Evolutionary conservation across 2,888 invertebrate species (phyloP), one percentile per base, ranked within the genome.

Genomic region (Ophioninae sp.): DNA sequence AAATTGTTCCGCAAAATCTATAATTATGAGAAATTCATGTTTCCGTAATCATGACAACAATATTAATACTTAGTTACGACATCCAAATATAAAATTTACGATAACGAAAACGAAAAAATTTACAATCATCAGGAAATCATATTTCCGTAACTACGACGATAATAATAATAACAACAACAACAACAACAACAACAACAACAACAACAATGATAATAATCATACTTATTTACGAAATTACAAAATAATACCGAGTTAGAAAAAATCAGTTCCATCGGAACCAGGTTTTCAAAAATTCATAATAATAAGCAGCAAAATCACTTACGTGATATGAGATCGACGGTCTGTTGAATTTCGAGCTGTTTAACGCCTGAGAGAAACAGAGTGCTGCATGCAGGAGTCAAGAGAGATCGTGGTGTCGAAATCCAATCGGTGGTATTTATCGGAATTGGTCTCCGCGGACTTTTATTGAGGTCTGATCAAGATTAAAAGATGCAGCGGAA

Each of bases 301-400:
- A 30, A 30, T 30, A 30, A 30, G 3, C 3, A 30, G 30, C 30
- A 30, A 30, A 30, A 30, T 30, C 30, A 78, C 84, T 69, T 57
- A 86, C 85, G 83, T 44, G 85, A 73, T 61, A 76, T 74, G 6
- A 86, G 81, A 90, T 97, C 97, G 64, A 97, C 95, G 62, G 97
- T 96, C 93, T 97, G 97, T 90, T 97, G 96, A 79, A 97, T 96
- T 85, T 95, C 94, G 6, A 97, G 93, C 68, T 95, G 95, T 79
- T 95, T 94, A 69, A 95, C 94, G 37, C 96, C 96, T 72, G 94
- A 94, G 64, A 97, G 94, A 91, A 96, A 96, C 90, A 96, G 96
- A 83, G 96, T 94, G 17, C 97, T 97, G 64, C 95, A 94, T 59
- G 95, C 92, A 0, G 96, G 95, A 83, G 95, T 94, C 87, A 95